Evolutionary conservation across 2,113 vertebrate species (phyloP).

Genomic region (Platysteira castanea): DNA sequence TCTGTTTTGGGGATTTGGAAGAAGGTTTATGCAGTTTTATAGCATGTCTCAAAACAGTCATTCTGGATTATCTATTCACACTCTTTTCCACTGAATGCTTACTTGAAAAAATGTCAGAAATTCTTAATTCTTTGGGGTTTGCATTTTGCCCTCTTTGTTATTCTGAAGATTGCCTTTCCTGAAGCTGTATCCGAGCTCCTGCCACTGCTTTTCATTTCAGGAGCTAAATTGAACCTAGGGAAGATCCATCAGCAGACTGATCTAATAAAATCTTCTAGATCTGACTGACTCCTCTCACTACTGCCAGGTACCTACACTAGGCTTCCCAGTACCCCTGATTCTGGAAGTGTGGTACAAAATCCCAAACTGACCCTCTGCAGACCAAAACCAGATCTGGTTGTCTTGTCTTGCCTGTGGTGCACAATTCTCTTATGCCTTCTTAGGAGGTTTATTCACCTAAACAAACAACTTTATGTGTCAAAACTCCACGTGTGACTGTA

Average conservation of each 20-base stretch:
- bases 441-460: neutral
- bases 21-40: neutral
- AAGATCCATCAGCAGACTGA: neutral
- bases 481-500: too few species aligned
- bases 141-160: neutral
- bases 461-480: neutral
- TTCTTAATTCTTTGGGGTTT: neutral
- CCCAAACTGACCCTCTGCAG: neutral
- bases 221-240: neutral
- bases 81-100: neutral
- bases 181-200: neutral
- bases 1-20: neutral
- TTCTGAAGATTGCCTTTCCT: neutral
- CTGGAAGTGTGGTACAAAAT: neutral
- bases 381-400: neutral
- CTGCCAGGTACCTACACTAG: too few species aligned
- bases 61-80: neutral
- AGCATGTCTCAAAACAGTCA: neutral
- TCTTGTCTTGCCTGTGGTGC: too few species aligned
- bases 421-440: neutral
- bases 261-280: neutral
- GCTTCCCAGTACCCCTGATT: neutral
- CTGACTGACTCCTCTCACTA: neutral
- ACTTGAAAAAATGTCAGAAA: neutral
- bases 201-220: neutral